Evolutionary conservation across 2,888 invertebrate species (phyloP).

Genomic region (Nasonia oneida): DNA sequence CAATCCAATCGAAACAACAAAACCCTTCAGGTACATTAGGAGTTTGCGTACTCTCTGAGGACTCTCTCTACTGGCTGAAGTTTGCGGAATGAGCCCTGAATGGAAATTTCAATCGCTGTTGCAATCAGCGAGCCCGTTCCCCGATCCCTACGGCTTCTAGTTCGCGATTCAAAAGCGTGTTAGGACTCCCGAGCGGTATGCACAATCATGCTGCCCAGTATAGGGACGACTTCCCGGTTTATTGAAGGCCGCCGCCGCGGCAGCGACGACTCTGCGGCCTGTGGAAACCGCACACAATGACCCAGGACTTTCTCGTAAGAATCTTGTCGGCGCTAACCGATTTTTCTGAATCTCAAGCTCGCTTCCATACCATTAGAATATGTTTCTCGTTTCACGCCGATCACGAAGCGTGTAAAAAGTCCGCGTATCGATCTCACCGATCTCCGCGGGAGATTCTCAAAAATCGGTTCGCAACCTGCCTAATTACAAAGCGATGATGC

Average conservation of each 20-base stretch:
- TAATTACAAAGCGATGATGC: slow-evolving; percentile 8
- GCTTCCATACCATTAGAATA: neutral
- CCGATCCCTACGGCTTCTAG: neutral
- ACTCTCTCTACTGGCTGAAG: neutral
- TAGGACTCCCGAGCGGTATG: neutral
- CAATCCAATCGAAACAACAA: slow-evolving; percentile 17
- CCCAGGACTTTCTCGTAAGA: neutral
- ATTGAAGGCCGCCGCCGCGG: neutral
- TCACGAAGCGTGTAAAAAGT: neutral
- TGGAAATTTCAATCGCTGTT: slow-evolving; percentile 15
- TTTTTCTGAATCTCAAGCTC: neutral
- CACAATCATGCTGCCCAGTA: neutral
- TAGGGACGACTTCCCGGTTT: neutral
- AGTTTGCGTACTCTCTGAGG: slow-evolving; percentile 10
- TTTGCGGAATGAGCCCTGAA: slow-evolving; percentile 16
- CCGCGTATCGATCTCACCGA: neutral
- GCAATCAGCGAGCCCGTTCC: slow-evolving; percentile 5
- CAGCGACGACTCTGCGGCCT: neutral
- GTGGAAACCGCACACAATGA: too few relatives aligned
- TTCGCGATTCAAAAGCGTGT: slow-evolving; percentile 18
- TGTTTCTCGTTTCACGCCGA: neutral
- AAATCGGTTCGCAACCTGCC: neutral
- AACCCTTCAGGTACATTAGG: slow-evolving; percentile 29
- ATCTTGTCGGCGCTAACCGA: neutral
- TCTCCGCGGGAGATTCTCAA: neutral